These are phyloP conservation scores for Dipodomys ordii DNA, from an alignment of 2,113 vertebrate species.

Conservation along the genomic window DNA sequence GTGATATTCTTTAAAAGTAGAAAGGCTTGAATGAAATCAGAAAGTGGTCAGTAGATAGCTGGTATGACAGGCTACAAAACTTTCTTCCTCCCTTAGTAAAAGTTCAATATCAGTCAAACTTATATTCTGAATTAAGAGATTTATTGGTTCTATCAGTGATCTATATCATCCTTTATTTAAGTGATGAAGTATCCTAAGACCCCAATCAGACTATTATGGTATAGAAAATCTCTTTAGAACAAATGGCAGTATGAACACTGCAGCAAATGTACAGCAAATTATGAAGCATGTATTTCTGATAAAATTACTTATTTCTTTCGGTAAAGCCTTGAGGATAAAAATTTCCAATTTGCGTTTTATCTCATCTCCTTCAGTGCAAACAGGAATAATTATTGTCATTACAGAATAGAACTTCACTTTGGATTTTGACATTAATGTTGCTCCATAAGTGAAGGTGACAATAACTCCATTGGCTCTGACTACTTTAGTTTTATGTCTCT, in stretches of 20 bases:
- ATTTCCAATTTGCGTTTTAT: slow-evolving; percentile 35
- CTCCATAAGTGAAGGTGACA: slow-evolving; percentile 1
- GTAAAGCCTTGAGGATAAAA: slow-evolving; percentile 6
- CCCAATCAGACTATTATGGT: neutral
- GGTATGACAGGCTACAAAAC: neutral
- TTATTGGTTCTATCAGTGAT: slow-evolving; percentile 22
- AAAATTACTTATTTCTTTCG: slow-evolving; percentile 21
- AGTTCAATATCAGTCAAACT: neutral
- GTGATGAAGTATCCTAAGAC: neutral
- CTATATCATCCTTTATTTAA: slow-evolving; percentile 1
- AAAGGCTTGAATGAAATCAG: slow-evolving; percentile 25
- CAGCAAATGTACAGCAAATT: neutral
- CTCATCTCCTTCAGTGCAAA: neutral
- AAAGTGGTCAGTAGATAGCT: neutral
- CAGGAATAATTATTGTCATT: slow-evolving; percentile 34
- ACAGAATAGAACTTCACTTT: slow-evolving; percentile 39
- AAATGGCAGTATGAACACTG: slow-evolving; percentile 24
- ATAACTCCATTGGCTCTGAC: slow-evolving; percentile 8
- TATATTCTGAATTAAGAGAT: neutral
- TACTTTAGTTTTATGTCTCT: slow-evolving; percentile 18
- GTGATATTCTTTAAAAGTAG: slow-evolving; percentile 8
- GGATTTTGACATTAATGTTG: slow-evolving; percentile 27
- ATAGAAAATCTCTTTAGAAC: neutral
- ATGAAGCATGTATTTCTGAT: slow-evolving; percentile 35
- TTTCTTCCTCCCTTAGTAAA: slow-evolving; percentile 1